phyloP scores from a whole-genome alignment of 2,797 vertebrate genomes.

The Huso huso region DNA sequence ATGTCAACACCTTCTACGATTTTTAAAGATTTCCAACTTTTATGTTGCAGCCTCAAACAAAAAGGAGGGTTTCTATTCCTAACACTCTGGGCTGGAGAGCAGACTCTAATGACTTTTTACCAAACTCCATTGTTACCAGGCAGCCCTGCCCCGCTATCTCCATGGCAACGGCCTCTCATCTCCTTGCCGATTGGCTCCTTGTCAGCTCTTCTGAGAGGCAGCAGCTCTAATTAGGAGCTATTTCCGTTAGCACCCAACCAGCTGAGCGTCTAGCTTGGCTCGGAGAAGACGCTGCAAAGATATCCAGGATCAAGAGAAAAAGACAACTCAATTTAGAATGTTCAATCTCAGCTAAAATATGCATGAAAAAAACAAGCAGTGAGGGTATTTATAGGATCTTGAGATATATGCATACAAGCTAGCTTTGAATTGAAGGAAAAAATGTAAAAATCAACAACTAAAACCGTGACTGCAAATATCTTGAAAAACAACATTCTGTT shows the following conservation, averaged over 20 bases:
- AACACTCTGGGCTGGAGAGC: constrained; percentile 42
- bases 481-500: too few relatives aligned
- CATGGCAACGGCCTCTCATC: constrained; percentile 67
- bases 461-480: too few relatives aligned
- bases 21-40: constrained; percentile 7
- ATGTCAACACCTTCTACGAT: neutral
- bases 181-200: constrained; percentile 60
- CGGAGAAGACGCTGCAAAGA: too few relatives aligned
- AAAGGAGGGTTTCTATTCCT: constrained; percentile 34
- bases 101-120: constrained; percentile 16
- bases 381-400: too few relatives aligned
- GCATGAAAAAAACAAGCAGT: too few relatives aligned
- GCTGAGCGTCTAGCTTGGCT: too few relatives aligned
- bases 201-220: constrained; percentile 27
- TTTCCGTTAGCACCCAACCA: constrained; percentile 17
- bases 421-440: too few relatives aligned
- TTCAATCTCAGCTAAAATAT: too few relatives aligned
- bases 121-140: constrained; percentile 48
- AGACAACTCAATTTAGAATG: too few relatives aligned
- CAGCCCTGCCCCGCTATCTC: constrained; percentile 51
- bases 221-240: constrained; percentile 43
- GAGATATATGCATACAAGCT: too few relatives aligned
- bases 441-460: too few relatives aligned
- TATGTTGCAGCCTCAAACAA: constrained; percentile 14
- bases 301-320: too few relatives aligned